Percentiles rank a stretch among this genome's conserved stretches.
Evolutionary conservation across 2,888 invertebrate genomes (phyloP).

Genomic region (Ariolimax columbianus): DNA sequence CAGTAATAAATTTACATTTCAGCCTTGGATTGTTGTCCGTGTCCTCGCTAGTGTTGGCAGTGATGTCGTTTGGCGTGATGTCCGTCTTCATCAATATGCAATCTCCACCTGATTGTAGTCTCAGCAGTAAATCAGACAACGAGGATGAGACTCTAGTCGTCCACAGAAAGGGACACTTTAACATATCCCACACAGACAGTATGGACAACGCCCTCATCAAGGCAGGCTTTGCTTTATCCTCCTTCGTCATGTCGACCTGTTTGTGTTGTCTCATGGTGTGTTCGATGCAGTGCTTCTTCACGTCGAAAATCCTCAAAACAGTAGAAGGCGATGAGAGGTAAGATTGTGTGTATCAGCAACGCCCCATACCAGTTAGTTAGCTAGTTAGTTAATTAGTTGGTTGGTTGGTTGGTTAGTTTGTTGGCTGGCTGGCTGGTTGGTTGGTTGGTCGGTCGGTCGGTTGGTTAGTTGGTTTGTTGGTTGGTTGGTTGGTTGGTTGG

Average conservation of each 20-base stretch:
- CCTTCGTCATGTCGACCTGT: constrained; percentile 91
- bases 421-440: too few relatives aligned
- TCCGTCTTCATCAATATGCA: constrained; percentile 85
- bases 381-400: too few relatives aligned
- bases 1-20: constrained; percentile 15
- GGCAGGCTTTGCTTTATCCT: constrained; percentile 92
- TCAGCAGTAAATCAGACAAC: neutral
- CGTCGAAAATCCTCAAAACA: constrained; percentile 92
- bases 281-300: constrained; percentile 95
- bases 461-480: too few relatives aligned
- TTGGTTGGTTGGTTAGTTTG: too few relatives aligned
- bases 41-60: constrained; percentile 89
- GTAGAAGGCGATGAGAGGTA: constrained; percentile 87
- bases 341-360: too few relatives aligned
- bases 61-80: constrained; percentile 86
- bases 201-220: constrained; percentile 84
- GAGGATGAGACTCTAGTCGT: neutral
- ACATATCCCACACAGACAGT: neutral
- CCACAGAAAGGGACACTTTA: neutral
- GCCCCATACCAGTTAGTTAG: too few relatives aligned
- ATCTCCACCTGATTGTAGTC: neutral
- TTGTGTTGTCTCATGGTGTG: constrained; percentile 94
- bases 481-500: too few relatives aligned
- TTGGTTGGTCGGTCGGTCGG: too few relatives aligned
- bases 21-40: constrained; percentile 91